Evolutionary conservation across 2,888 invertebrate species (phyloP), one percentile per base, ranked within the genome.

Genomic region (Archips crataeganus): DNA sequence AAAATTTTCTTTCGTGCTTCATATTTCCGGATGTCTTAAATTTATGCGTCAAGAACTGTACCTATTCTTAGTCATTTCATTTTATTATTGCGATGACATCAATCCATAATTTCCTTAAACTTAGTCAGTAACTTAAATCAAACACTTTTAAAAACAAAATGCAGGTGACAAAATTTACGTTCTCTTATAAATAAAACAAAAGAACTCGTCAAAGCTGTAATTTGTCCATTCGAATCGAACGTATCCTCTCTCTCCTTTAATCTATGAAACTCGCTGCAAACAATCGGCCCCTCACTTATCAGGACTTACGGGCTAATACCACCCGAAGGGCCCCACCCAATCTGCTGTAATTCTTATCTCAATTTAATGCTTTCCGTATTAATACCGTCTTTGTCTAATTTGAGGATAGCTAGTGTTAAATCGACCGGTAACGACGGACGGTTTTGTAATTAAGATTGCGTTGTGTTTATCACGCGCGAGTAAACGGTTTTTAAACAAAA

Each of bases 311-410:
- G 85, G 85, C 90, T 94, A 93, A 94, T 92, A 92, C 93, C 90
- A 89, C 88, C 87, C 90, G 89, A 88, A 92, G 93, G 94, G 92
- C 88, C 87, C 86, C 88, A 86, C 92, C 93, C 93, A 93, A 93
- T 93, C 92, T 93, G 92, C 92, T 88, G 86, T 82, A 81, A 84
- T 87, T 91, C 93, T 94, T 94, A 94, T 94, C 93, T 93, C 92
- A 91, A 93, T 93, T 93, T 94, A 94, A 94, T 94, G 93, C 93
- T 89, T 92, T 92, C 91, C 91, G 92, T 91, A 93, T 93, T 93
- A 93, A 92, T 93, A 89, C 94, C 89, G 92, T 87, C 89, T 93
- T 94, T 93, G 93, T 93, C 92, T 93, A 93, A 92, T 93, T 94
- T 90, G 85, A 87, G 89, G 87, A 86, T 89, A 83, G 86, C 85